Base-by-base conservation (phyloP, 2,113 vertebrate species). In the Lonchura striata region DNA sequence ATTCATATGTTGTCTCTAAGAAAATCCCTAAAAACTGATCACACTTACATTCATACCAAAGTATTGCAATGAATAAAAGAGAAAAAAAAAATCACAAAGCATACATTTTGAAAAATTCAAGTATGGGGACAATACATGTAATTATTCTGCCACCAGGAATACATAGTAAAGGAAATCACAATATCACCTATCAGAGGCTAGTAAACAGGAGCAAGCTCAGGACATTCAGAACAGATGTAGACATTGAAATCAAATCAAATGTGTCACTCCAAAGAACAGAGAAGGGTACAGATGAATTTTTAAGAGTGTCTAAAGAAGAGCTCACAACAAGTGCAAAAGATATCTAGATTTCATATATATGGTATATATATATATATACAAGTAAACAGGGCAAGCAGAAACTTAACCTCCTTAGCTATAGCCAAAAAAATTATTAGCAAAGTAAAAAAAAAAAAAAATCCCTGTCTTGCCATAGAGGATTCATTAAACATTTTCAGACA, bases 401-500 rank as follows among this genome's bases (percentile, higher is more conserved):
- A 57, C 0, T 7, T 39, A 78, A 44, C 7, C 1, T 74, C 15
- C 27, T 24, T 57, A 63, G 9, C 8, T 42, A 74, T 7, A 69
- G 1, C 7, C 5, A 15, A 15, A 78, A 37, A 4, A 61, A 6
- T 27, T 47, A 37, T 35, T 46, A 57, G 1, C 19, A 64, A 9
- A 30, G 5, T 41, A 5, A 17, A 37, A 30, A 63, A 27, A 7
- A 17, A 28, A 44, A 54, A 28, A 35, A 31, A 3, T 15, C 10
- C 10, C 17, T 44, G 4, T 8, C 4, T 57, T 61, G 6, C 3
- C 52, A 8, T 3, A 49, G 4, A 57, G 2, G 3, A 33, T 15
- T 56, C 7, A 70, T 54, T 47, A 41, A 41, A 35, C 27, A 35
- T 21, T 79, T 79, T 60, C 39, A 54, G 10, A 52, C 1, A 4